Percentiles rank a stretch among this genome's conserved stretches.
Conservation (phyloP, 2,888 invertebrate genomes). For the Rugalucina vietnamica region DNA sequence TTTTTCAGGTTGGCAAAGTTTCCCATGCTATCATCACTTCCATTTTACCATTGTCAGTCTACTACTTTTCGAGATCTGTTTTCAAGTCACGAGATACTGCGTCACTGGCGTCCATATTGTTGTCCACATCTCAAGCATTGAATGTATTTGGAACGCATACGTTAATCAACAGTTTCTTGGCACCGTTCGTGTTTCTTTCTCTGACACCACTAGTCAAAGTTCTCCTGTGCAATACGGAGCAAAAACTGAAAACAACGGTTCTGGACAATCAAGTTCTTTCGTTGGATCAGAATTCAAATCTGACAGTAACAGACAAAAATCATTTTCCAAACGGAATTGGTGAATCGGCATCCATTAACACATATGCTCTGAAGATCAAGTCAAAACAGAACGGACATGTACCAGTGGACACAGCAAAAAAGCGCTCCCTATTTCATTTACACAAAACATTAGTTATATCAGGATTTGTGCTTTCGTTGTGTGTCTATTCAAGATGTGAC, state of each 20-base stretch:
- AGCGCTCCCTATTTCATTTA: too few relatives aligned
- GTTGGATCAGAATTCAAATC: background rate
- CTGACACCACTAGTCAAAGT: slow-evolving; percentile 6
- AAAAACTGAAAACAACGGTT: background rate
- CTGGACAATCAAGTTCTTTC: background rate
- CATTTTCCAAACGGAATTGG: too few relatives aligned
- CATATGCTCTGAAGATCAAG: too few relatives aligned
- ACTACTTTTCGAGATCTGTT: slow-evolving; percentile 61
- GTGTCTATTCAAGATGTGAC: slow-evolving; percentile 72
- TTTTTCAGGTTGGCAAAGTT: slow-evolving; percentile 69
- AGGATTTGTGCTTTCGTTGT: slow-evolving; percentile 59
- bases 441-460: too few relatives aligned
- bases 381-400: too few relatives aligned
- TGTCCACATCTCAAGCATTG: slow-evolving; percentile 67
- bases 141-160: slow-evolving; percentile 78
- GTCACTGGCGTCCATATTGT: slow-evolving; percentile 69
- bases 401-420: too few relatives aligned
- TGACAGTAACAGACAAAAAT: too few relatives aligned
- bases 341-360: too few relatives aligned
- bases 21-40: slow-evolving; percentile 68
- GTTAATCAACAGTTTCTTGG: slow-evolving; percentile 74
- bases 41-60: slow-evolving; percentile 69
- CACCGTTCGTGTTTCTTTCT: slow-evolving; percentile 68
- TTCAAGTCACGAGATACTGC: slow-evolving; percentile 65
- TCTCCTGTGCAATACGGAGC: background rate